Conservation (phyloP, 1,140 invertebrate genomes). For the Trichogramma pretiosum region DNA sequence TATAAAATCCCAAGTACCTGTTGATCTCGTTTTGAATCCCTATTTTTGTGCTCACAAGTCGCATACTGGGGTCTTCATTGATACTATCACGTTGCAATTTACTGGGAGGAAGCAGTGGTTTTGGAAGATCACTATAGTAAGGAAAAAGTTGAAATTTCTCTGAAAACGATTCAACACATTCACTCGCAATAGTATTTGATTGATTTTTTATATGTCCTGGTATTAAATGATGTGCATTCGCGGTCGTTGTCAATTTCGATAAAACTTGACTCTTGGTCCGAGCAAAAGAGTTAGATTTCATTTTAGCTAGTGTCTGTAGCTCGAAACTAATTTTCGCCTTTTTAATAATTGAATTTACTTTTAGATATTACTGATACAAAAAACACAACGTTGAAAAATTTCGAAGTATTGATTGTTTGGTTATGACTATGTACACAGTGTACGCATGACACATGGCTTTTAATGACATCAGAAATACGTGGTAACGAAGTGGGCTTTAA, state of each 20-base stretch:
- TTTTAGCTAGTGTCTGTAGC: conserved; percentile 8
- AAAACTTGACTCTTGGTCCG: conserved; percentile 23
- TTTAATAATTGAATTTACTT: neutral
- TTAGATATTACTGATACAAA: neutral
- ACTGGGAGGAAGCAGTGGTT: conserved; percentile 36
- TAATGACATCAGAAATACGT: no score
- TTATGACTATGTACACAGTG: no score
- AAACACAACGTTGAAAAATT: no score
- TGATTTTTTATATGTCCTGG: conserved; percentile 28
- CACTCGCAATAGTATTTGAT: no score
- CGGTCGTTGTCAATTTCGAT: conserved; percentile 18
- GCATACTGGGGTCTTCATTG: conserved; percentile 25
- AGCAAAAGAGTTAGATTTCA: conserved; percentile 24
- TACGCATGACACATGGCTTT: no score
- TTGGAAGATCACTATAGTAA: conserved; percentile 34
- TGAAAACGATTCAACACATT: no score
- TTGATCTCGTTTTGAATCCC: conserved; percentile 28
- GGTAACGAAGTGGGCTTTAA: no score
- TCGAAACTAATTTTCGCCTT: no score
- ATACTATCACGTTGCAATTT: conserved; percentile 27
- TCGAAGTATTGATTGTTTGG: no score
- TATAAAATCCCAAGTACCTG: conserved; percentile 24
- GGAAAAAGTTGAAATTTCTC: conserved; percentile 30
- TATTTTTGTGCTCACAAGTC: conserved; percentile 28
- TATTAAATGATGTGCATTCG: conserved; percentile 27